Conservation (phyloP, 2,888 invertebrate genomes). For the Athetis lepigone region DNA sequence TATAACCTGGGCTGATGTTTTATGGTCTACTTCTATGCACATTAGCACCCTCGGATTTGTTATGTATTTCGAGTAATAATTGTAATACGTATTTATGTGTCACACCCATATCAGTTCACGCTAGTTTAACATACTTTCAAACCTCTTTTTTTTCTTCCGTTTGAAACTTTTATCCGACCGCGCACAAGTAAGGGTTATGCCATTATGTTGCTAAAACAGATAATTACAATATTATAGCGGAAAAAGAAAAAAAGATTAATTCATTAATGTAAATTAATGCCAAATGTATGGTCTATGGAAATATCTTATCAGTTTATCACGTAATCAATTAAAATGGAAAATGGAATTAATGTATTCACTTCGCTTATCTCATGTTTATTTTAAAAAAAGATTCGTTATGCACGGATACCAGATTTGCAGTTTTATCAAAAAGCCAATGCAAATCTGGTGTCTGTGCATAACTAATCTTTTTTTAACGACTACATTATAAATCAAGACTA, state of each 20-base stretch:
- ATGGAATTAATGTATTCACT: conserved; percentile 15
- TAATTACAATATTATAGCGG: neutral
- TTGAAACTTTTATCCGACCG: conserved; percentile 1
- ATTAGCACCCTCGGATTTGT: conserved; percentile 10
- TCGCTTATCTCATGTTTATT: conserved; percentile 19
- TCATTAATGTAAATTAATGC: neutral
- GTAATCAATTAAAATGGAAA: conserved; percentile 22
- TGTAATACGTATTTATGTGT: conserved; percentile 16
- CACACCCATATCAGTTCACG: conserved; percentile 23
- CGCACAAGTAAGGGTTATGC: neutral
- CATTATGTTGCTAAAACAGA: neutral
- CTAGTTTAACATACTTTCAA: conserved; percentile 31
- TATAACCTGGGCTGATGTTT: neutral
- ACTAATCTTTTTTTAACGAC: no score
- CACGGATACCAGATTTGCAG: conserved; percentile 8
- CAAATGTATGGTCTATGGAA: conserved; percentile 2
- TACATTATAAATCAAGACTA: no score
- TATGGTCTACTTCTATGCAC: neutral
- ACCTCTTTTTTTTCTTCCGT: no score
- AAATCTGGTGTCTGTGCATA: no score
- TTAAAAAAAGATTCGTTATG: conserved; percentile 20
- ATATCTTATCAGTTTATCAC: conserved; percentile 18
- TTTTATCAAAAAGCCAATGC: conserved; percentile 1
- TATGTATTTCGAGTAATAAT: conserved; percentile 23
- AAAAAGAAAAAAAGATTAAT: no score